Evolutionary conservation across 2,113 vertebrate genomes (phyloP).

Genomic region (Pantherophis guttatus): DNA sequence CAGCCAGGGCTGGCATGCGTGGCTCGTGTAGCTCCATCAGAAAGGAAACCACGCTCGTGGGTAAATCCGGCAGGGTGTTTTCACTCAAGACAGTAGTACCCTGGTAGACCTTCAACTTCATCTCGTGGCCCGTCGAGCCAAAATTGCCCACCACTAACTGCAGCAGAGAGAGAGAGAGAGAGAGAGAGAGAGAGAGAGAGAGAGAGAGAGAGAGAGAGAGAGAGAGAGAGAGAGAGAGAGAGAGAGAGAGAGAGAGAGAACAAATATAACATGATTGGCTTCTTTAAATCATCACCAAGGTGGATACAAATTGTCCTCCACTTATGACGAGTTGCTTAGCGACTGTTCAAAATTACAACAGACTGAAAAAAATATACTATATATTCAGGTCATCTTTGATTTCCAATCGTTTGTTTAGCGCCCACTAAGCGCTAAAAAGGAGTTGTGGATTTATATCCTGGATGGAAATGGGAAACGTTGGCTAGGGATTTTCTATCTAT

Average conservation of each 20-base stretch:
- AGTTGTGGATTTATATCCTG: not conserved
- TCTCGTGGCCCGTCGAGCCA: constrained; percentile 72
- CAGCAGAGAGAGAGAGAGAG: not conserved
- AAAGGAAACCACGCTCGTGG: constrained; percentile 77
- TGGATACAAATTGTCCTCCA: not conserved
- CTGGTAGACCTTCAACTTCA: constrained; percentile 84
- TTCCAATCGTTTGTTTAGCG: not conserved
- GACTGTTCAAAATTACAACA: not conserved
- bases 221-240: too few relatives aligned
- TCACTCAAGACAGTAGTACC: constrained; percentile 79
- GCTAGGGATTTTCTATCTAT: not conserved
- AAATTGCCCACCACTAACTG: constrained; percentile 84
- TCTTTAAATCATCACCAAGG: not conserved
- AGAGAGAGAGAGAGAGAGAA: not conserved
- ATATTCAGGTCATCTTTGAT: too few relatives aligned
- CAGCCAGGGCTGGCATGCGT: constrained; percentile 79
- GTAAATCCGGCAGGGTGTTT: constrained; percentile 79
- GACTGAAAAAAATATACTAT: not conserved
- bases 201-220: too few relatives aligned
- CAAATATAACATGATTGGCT: not conserved
- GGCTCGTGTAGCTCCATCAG: constrained; percentile 86
- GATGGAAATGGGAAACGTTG: not conserved
- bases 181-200: too few relatives aligned
- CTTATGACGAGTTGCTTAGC: not conserved
- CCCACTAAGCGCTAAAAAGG: not conserved